phyloP scores from a whole-genome alignment of 2,888 invertebrate species.

The Drosophila putrida region DNA sequence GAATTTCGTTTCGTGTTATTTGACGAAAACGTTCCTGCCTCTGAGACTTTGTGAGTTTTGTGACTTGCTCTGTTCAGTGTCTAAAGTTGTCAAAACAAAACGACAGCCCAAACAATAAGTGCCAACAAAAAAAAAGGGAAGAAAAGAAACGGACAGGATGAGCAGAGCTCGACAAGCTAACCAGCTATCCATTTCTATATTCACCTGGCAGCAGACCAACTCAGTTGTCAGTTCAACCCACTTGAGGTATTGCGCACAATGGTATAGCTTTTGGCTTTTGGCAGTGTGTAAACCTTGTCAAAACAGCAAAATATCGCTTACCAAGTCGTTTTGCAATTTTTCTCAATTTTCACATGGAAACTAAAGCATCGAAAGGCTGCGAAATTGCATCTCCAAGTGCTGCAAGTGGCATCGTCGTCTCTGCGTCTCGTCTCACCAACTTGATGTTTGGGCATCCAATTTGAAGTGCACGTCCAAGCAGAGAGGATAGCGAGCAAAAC shows the following conservation, averaged over 20 bases:
- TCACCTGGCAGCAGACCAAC: conserved; percentile 76
- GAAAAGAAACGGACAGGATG: conserved; percentile 10
- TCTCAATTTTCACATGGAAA: conserved; percentile 81
- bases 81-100: conserved; percentile 69
- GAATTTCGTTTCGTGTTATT: conserved; percentile 59
- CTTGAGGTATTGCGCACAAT: conserved; percentile 45
- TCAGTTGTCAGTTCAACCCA: conserved; percentile 50
- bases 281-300: conserved; percentile 54
- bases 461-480: conserved; percentile 53
- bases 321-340: conserved; percentile 82
- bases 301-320: conserved; percentile 79
- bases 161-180: conserved; percentile 31
- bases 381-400: conserved; percentile 54
- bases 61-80: conserved; percentile 38
- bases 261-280: conserved; percentile 9
- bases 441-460: conserved; percentile 79
- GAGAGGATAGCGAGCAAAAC: not conserved
- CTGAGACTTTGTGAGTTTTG: conserved; percentile 39
- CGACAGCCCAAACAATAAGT: conserved; percentile 67
- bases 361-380: conserved; percentile 53
- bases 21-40: conserved; percentile 57
- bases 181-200: conserved; percentile 22
- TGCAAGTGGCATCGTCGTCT: conserved; percentile 11
- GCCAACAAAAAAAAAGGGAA: conserved; percentile 28
- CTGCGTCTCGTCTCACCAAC: conserved; percentile 17